Conservation (phyloP, 2,113 vertebrate species). For the Corythaixoides concolor region DNA sequence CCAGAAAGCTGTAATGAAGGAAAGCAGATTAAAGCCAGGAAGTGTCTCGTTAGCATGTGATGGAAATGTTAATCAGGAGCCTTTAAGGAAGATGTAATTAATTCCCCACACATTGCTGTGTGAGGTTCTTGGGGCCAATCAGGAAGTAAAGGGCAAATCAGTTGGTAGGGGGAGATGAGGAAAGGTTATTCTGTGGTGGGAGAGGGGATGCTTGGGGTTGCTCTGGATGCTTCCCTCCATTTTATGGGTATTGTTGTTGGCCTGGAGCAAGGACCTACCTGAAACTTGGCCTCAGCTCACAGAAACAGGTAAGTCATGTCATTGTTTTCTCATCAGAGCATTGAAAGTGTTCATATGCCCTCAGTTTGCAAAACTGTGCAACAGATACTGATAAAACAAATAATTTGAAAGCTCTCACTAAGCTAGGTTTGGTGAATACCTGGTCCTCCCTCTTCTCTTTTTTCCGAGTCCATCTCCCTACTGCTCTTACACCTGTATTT, state of each 20-base stretch:
- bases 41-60: constrained; percentile 43
- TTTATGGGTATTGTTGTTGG: too few species aligned
- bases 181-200: neutral
- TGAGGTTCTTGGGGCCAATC: constrained; percentile 25
- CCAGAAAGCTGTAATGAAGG: constrained; percentile 49
- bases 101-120: neutral
- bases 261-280: neutral
- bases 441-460: neutral
- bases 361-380: neutral
- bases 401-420: neutral
- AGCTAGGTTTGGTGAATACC: neutral
- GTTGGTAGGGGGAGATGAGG: neutral
- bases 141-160: constrained; percentile 1
- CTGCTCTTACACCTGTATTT: neutral
- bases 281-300: neutral
- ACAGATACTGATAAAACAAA: neutral
- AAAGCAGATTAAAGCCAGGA: constrained; percentile 50
- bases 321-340: neutral
- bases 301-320: neutral
- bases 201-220: neutral
- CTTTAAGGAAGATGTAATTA: constrained; percentile 48
- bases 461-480: fast-evolving
- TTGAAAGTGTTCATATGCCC: fast-evolving
- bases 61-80: constrained; percentile 50
- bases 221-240: fast-evolving